These are phyloP conservation scores for Ceratina calcarata DNA, from an alignment of 1,140 invertebrate species.

Conservation along the genomic window DNA sequence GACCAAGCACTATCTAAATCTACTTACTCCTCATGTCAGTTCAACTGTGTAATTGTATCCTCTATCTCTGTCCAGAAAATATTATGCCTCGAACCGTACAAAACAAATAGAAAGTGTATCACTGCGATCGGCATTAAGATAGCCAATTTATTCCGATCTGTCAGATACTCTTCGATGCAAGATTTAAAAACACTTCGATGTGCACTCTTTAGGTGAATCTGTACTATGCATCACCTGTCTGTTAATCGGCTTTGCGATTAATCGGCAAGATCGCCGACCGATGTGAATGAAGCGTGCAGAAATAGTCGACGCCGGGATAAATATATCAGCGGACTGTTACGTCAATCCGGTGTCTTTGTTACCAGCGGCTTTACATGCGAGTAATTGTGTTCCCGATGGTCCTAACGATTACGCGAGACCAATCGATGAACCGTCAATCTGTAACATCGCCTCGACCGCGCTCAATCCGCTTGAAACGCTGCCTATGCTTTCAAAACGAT, in stretches of 20 bases:
- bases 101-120: too few species aligned
- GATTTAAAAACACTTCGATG: too few species aligned
- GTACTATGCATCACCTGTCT: too few species aligned
- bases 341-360: conserved; percentile 24
- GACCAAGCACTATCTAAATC: neutral
- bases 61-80: neutral
- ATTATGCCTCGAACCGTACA: neutral
- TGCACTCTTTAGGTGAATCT: too few species aligned
- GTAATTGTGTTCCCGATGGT: conserved; percentile 18
- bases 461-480: too few species aligned
- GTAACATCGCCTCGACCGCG: neutral
- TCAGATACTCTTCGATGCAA: too few species aligned
- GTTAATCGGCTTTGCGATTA: neutral
- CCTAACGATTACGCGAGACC: neutral
- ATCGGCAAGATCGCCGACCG: neutral
- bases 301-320: conserved; percentile 2
- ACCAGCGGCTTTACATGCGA: conserved; percentile 28
- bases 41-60: neutral
- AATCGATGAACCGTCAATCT: conserved; percentile 24
- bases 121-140: too few species aligned
- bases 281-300: conserved; percentile 9
- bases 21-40: neutral
- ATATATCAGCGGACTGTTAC: neutral
- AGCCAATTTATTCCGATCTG: too few species aligned
- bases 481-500: neutral